Evolutionary conservation across 2,888 invertebrate genomes (phyloP).

Genomic region (Ferrisia virgata): DNA sequence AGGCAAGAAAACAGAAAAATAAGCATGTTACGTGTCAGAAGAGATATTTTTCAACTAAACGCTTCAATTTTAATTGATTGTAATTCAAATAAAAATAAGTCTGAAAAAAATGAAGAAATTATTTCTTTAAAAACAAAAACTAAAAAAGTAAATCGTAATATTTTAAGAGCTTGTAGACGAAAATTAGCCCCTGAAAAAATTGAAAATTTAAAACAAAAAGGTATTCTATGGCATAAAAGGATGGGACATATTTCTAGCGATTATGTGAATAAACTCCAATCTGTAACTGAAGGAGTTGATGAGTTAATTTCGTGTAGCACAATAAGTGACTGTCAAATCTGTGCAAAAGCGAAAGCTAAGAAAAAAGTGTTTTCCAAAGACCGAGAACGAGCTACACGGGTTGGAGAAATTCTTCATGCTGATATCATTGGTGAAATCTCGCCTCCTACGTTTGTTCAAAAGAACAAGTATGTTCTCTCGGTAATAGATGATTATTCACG

Average conservation of each 20-base stretch:
- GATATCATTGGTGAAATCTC: background rate
- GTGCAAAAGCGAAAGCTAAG: background rate
- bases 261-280: background rate
- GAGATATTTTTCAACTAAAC: background rate
- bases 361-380: background rate
- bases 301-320: background rate
- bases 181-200: background rate
- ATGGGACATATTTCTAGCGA: background rate
- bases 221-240: background rate
- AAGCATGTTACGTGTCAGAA: background rate
- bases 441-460: background rate
- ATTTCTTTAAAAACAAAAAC: background rate
- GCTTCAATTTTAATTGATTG: background rate
- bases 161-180: background rate
- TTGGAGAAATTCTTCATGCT: background rate
- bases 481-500: background rate
- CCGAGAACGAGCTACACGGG: background rate
- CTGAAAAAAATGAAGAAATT: background rate
- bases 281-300: background rate
- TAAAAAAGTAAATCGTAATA: background rate
- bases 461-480: background rate
- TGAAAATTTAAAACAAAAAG: background rate
- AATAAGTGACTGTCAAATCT: background rate
- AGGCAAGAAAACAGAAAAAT: background rate
- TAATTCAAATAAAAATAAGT: background rate